These are phyloP conservation scores for Helogale parvula DNA, from an alignment of 2,113 vertebrate species.

Conservation along the genomic window DNA sequence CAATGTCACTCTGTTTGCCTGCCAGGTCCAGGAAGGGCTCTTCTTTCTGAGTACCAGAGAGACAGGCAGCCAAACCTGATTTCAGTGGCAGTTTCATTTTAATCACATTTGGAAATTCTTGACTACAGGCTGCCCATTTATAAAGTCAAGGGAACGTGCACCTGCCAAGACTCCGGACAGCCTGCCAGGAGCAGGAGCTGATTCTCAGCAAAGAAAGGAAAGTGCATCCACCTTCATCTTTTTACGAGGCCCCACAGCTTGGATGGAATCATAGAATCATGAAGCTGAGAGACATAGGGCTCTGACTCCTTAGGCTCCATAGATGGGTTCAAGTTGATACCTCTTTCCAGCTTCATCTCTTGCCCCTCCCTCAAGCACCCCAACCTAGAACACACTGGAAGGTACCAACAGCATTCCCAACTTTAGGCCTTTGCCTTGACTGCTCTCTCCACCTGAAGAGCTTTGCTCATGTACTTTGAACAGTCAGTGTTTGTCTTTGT, in stretches of 20 bases:
- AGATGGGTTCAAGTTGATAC: accelerated
- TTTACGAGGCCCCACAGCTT: not conserved
- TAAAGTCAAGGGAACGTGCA: not conserved
- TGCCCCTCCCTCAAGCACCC: too few species aligned
- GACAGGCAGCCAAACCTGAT: not conserved
- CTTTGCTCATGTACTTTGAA: not conserved
- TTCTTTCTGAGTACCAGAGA: slow-evolving; percentile 54
- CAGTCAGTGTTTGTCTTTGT: not conserved
- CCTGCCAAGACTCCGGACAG: not conserved
- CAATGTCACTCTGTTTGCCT: slow-evolving; percentile 26
- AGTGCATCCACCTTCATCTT: not conserved
- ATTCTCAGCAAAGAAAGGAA: not conserved
- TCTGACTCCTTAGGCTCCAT: not conserved
- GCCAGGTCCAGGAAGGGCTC: not conserved
- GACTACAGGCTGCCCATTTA: not conserved
- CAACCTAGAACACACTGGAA: accelerated
- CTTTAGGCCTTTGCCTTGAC: not conserved
- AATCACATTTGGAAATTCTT: slow-evolving; percentile 59
- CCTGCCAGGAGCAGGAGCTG: not conserved
- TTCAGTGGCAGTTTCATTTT: slow-evolving; percentile 66
- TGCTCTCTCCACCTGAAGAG: not conserved
- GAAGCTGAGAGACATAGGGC: not conserved
- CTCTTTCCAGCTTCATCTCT: not conserved
- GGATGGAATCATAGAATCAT: not conserved
- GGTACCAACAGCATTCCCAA: not conserved